A percentile compares a stretch with the other conserved stretches of the same genome.
Evolutionary conservation across 64 coral and sea anemone genomes (phyloP).

Genomic region (Montipora efflorescens): DNA sequence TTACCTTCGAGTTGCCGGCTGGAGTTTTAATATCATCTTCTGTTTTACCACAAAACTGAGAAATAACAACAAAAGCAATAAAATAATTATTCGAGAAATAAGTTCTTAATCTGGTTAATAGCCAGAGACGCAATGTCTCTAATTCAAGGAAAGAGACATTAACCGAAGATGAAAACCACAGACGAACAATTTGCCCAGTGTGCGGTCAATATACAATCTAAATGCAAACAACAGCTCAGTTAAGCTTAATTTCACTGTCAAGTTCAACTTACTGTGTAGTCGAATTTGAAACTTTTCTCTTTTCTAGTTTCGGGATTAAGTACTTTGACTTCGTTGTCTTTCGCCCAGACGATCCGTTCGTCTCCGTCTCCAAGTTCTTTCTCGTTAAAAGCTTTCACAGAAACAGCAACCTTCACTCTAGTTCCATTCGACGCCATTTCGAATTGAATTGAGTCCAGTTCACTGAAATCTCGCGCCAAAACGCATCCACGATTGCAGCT

Average conservation of each 20-base stretch:
- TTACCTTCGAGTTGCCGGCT: not conserved
- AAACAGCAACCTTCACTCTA: conserved; percentile 50
- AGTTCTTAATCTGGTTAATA: conserved; percentile 1
- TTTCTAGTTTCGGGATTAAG: conserved; percentile 41
- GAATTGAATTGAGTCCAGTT: not conserved
- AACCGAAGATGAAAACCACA: not conserved
- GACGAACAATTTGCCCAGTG: not conserved
- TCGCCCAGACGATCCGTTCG: conserved; percentile 38
- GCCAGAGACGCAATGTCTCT: not conserved
- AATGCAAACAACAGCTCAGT: not conserved
- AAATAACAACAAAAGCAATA: not conserved
- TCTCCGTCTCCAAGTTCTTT: conserved; percentile 46
- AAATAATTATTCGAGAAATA: conserved; percentile 36
- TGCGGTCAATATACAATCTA: not conserved
- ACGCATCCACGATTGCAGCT: not conserved
- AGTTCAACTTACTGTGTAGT: conserved; percentile 48
- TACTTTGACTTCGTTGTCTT: conserved; percentile 46
- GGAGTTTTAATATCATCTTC: not conserved
- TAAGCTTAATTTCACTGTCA: too few species aligned
- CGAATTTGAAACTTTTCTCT: conserved; percentile 67
- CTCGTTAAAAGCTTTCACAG: conserved; percentile 36
- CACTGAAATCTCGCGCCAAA: conserved; percentile 74
- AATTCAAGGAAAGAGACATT: not conserved
- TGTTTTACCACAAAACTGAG: not conserved
- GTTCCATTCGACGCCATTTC: conserved; percentile 39